These are phyloP conservation scores for Dermolepida albohirtum DNA, from an alignment of 2,888 invertebrate genomes.

Conservation along the genomic window DNA sequence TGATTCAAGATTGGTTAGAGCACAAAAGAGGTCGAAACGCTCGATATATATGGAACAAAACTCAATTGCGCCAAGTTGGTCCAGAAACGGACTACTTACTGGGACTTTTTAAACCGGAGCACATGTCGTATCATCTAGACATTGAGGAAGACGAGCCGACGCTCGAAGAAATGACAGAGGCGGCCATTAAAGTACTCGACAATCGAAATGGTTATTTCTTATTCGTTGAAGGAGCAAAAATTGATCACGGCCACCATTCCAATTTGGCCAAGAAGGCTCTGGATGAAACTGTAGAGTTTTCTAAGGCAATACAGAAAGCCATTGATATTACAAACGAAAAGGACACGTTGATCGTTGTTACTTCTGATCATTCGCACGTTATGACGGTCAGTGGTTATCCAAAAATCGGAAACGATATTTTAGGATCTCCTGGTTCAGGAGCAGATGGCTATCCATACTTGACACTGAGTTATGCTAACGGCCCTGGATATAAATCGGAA, in stretches of 20 bases:
- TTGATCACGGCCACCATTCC: constrained; percentile 83
- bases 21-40: constrained; percentile 64
- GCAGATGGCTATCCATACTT: too few relatives aligned
- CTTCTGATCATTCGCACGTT: constrained; percentile 83
- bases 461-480: too few relatives aligned
- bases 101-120: constrained; percentile 56
- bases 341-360: constrained; percentile 85
- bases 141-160: constrained; percentile 73
- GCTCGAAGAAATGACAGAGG: constrained; percentile 60
- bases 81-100: constrained; percentile 69
- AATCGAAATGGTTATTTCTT: constrained; percentile 79
- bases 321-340: constrained; percentile 70
- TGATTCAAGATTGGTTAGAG: constrained; percentile 75
- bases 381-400: constrained; percentile 80
- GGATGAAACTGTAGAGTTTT: constrained; percentile 84
- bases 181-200: constrained; percentile 72
- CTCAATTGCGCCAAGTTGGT: constrained; percentile 68
- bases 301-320: constrained; percentile 68
- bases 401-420: too few relatives aligned
- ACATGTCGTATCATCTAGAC: constrained; percentile 73
- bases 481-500: too few relatives aligned
- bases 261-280: constrained; percentile 76
- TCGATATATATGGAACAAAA: constrained; percentile 70
- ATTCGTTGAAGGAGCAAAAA: constrained; percentile 82
- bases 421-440: too few relatives aligned